A percentile compares a stretch with the other conserved stretches of the same genome.
phyloP scores from a whole-genome alignment of 2,113 vertebrate genomes.

The Phoenicopterus ruber region DNA sequence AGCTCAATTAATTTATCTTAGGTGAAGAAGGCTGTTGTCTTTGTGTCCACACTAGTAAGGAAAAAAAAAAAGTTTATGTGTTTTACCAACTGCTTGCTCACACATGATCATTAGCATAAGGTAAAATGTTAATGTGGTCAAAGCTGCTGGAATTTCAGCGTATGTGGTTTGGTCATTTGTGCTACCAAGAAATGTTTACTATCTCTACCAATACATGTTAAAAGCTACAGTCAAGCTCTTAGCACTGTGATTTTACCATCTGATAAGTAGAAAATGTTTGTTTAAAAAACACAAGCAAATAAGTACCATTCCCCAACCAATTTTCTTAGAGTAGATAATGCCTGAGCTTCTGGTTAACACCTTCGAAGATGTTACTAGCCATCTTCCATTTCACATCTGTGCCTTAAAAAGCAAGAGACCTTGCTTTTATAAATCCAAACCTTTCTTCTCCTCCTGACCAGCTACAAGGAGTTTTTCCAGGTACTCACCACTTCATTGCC shows the following conservation, averaged over 20 bases:
- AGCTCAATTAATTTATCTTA: neutral
- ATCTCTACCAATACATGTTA: neutral
- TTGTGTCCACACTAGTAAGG: neutral
- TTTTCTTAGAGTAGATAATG: neutral
- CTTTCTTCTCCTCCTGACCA: neutral
- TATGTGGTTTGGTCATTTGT: neutral
- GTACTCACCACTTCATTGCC: neutral
- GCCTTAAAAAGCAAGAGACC: neutral
- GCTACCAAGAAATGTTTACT: constrained; percentile 3
- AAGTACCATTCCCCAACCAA: neutral
- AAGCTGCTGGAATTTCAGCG: neutral
- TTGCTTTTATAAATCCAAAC: neutral
- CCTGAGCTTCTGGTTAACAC: neutral
- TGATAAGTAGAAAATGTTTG: constrained; percentile 5
- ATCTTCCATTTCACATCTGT: neutral
- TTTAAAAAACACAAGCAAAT: neutral
- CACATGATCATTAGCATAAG: neutral
- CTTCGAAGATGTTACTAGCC: neutral
- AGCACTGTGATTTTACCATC: neutral
- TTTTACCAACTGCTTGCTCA: neutral
- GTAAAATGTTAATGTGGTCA: constrained; percentile 2
- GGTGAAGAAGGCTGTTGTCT: neutral
- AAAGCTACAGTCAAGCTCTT: neutral
- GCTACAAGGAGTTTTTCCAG: neutral
- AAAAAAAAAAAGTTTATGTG: neutral